phyloP scores from a whole-genome alignment of 2,888 invertebrate species.

The Crematogaster levior region DNA sequence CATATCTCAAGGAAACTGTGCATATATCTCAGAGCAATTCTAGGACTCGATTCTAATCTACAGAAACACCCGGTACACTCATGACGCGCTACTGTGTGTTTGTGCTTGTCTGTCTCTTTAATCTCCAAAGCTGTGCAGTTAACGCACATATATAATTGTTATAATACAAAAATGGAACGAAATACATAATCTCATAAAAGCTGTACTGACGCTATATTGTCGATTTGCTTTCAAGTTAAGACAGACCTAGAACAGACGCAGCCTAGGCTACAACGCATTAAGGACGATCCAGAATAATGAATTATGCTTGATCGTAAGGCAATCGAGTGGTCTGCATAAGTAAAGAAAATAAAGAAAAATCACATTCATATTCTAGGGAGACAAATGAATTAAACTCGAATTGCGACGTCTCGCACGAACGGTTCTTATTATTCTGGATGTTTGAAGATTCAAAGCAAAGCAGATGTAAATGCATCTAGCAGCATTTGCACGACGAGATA shows the following conservation, averaged over 20 bases:
- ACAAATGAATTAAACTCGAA: slow-evolving; percentile 41
- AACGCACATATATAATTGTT: slow-evolving; percentile 67
- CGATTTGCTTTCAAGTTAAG: slow-evolving; percentile 76
- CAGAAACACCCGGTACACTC: slow-evolving; percentile 84
- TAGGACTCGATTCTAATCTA: slow-evolving; percentile 53
- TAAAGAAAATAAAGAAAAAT: slow-evolving; percentile 78
- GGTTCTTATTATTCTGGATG: slow-evolving; percentile 82
- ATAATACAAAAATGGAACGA: slow-evolving; percentile 57
- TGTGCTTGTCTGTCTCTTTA: slow-evolving; percentile 85
- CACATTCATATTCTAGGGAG: slow-evolving; percentile 67
- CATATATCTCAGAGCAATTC: slow-evolving; percentile 54
- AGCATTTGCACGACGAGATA: slow-evolving; percentile 55
- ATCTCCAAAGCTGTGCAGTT: slow-evolving; percentile 69
- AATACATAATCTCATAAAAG: slow-evolving; percentile 62
- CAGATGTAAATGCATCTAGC: slow-evolving; percentile 78
- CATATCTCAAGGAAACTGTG: slow-evolving; percentile 55
- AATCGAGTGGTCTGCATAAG: slow-evolving; percentile 62
- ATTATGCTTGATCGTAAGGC: slow-evolving; percentile 73
- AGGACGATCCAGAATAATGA: slow-evolving; percentile 84
- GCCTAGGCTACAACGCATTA: slow-evolving; percentile 83
- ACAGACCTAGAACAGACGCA: slow-evolving; percentile 86
- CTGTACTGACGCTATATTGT: slow-evolving; percentile 46
- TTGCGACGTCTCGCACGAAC: slow-evolving; percentile 50
- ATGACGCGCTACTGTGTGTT: slow-evolving; percentile 84
- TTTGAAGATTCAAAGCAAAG: slow-evolving; percentile 76